Percentiles rank a stretch among this genome's conserved stretches.
Evolutionary conservation across 2,797 vertebrate genomes (phyloP).

Genomic region (Yasuhikotakia modesta): DNA sequence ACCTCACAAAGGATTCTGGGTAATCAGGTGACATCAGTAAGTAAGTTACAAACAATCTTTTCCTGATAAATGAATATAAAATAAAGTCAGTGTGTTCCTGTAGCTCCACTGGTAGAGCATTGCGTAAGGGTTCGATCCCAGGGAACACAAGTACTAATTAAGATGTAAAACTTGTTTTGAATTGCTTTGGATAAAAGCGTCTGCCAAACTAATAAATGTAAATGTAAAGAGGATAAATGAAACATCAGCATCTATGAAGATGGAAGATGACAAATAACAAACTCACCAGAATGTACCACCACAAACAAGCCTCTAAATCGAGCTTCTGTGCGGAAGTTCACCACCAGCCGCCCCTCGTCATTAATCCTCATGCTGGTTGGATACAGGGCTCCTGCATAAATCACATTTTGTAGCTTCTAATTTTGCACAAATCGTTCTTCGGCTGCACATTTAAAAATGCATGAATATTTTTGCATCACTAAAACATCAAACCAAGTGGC

Average conservation of each 20-base stretch:
- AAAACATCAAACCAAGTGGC: conserved; percentile 20
- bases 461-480: not conserved
- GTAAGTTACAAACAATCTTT: conserved; percentile 9
- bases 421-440: not conserved
- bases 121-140: no score
- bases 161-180: no score
- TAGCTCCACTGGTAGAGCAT: no score
- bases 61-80: not conserved
- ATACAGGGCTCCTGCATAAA: conserved; percentile 83
- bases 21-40: conserved; percentile 16
- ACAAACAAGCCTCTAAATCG: conserved; percentile 91
- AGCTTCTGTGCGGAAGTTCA: conserved; percentile 90
- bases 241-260: not conserved
- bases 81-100: no score
- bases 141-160: no score
- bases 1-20: conserved; percentile 78
- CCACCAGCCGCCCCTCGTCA: conserved; percentile 87
- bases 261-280: not conserved
- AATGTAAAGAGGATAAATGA: not conserved
- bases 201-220: no score
- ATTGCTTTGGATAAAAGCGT: no score
- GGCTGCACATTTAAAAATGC: not conserved
- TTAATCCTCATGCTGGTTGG: conserved; percentile 93
- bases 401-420: not conserved
- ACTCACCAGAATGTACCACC: conserved; percentile 80